These are phyloP conservation scores for Biston stratarius DNA, from an alignment of 2,888 invertebrate genomes.

Conservation along the genomic window DNA sequence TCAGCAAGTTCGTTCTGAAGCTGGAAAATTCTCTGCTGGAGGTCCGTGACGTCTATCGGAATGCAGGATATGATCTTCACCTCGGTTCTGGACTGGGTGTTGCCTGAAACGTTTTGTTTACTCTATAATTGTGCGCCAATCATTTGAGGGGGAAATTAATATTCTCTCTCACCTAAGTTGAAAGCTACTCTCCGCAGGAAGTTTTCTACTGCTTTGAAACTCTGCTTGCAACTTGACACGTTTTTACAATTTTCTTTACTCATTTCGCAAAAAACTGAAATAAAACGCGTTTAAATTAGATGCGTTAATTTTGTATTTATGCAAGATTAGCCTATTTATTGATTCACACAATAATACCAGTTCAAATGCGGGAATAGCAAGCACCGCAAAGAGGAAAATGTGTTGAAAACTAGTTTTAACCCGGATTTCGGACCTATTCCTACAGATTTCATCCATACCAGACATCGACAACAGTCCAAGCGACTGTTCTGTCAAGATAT, in stretches of 20 bases:
- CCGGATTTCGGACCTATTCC: too few species aligned
- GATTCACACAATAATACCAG: too few species aligned
- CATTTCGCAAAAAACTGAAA: slow-evolving; percentile 50
- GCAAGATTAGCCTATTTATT: neutral
- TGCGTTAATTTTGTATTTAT: neutral
- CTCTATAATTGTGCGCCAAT: neutral
- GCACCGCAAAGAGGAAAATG: too few species aligned
- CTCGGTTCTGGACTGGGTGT: slow-evolving; percentile 77
- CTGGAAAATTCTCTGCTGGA: slow-evolving; percentile 70
- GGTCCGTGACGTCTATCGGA: slow-evolving; percentile 79
- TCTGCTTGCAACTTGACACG: slow-evolving; percentile 50
- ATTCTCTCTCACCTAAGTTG: slow-evolving; percentile 63
- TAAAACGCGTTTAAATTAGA: neutral
- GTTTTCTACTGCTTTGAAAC: slow-evolving; percentile 75
- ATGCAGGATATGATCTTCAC: slow-evolving; percentile 82
- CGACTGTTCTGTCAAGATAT: too few species aligned
- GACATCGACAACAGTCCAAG: too few species aligned
- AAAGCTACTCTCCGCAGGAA: slow-evolving; percentile 74
- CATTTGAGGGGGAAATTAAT: neutral
- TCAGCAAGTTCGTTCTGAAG: slow-evolving; percentile 67
- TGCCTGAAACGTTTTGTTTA: slow-evolving; percentile 61
- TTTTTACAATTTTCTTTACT: slow-evolving; percentile 44
- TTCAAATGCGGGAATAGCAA: too few species aligned
- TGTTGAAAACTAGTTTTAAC: too few species aligned
- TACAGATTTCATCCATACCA: too few species aligned